Evolutionary conservation across 2,888 invertebrate genomes (phyloP).

Genomic region (Urechis unicinctus): DNA sequence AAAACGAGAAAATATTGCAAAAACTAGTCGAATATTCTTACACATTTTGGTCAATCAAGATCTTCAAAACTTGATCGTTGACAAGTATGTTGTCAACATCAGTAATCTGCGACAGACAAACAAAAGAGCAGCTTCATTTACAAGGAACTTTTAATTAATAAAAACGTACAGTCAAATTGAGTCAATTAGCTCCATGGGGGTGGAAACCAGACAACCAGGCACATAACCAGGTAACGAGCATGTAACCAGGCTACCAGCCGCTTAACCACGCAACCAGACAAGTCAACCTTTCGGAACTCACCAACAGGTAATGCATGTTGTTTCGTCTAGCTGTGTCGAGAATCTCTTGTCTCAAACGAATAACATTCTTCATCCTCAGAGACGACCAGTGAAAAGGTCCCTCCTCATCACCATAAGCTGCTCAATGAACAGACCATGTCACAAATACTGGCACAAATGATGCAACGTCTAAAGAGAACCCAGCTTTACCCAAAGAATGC

Average conservation of each 20-base stretch:
- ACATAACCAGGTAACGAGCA: too few relatives aligned
- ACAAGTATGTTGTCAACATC: slow-evolving; percentile 48
- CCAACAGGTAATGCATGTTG: slow-evolving; percentile 87
- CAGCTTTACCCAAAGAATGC: not conserved
- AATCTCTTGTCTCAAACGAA: slow-evolving; percentile 70
- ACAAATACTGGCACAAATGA: not conserved
- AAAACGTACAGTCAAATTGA: not conserved
- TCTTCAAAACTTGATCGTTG: slow-evolving; percentile 52
- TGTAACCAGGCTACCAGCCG: too few relatives aligned
- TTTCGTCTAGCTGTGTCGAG: slow-evolving; percentile 64
- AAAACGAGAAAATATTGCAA: too few relatives aligned
- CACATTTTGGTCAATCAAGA: slow-evolving; percentile 55
- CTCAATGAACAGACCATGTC: not conserved
- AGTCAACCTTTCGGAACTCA: slow-evolving; percentile 38
- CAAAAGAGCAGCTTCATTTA: too few relatives aligned
- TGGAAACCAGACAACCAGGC: too few relatives aligned
- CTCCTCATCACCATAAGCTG: slow-evolving; percentile 37
- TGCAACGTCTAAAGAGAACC: too few relatives aligned
- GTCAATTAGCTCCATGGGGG: too few relatives aligned
- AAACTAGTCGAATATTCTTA: too few relatives aligned
- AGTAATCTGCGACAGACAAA: slow-evolving; percentile 42
- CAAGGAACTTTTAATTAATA: too few relatives aligned
- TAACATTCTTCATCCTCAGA: slow-evolving; percentile 70
- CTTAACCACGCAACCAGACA: too few relatives aligned
- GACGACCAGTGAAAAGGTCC: slow-evolving; percentile 66